A percentile compares a stretch with the other conserved stretches of the same genome.
Conservation (phyloP, 2,797 vertebrate species). For the Melanotaenia boesemani region DNA sequence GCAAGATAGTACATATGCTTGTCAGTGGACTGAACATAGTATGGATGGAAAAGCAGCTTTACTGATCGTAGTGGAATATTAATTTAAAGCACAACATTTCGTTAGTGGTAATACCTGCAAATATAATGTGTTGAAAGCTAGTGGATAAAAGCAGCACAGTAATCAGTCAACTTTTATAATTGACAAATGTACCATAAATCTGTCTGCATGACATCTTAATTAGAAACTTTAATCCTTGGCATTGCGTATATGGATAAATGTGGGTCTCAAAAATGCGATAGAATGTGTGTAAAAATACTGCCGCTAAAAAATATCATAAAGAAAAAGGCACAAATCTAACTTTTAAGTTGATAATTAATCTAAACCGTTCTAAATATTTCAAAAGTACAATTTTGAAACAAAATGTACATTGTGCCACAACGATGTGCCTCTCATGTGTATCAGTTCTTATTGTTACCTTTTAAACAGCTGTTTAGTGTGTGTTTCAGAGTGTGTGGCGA, state of each 20-base stretch:
- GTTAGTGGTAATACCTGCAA: conserved; percentile 40
- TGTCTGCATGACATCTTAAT: conserved; percentile 9
- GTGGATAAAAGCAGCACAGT: conserved; percentile 52
- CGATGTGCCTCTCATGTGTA: not conserved
- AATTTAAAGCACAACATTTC: conserved; percentile 19
- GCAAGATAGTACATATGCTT: conserved; percentile 13
- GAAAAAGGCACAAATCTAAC: conserved; percentile 34
- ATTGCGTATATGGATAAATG: conserved; percentile 11
- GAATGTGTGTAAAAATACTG: conserved; percentile 34
- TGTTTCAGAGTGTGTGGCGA: conserved; percentile 17
- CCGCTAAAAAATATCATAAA: conserved; percentile 22
- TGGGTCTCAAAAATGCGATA: conserved; percentile 30
- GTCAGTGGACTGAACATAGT: conserved; percentile 3
- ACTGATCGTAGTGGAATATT: conserved; percentile 32
- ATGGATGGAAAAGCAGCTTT: conserved; percentile 39
- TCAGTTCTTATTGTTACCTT: not conserved
- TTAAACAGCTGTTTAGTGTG: not conserved
- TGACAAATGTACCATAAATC: conserved; percentile 57
- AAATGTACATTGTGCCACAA: conserved; percentile 51
- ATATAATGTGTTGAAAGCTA: conserved; percentile 34
- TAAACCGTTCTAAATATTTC: not conserved
- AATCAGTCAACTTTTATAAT: conserved; percentile 21
- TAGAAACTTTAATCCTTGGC: conserved; percentile 8
- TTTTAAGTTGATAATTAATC: conserved; percentile 18
- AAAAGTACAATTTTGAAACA: conserved; percentile 37